A percentile compares a stretch with the other conserved stretches of the same genome.
These are phyloP conservation scores for Micrasema longulum DNA, from an alignment of 1,140 invertebrate species.

Conservation along the genomic window DNA sequence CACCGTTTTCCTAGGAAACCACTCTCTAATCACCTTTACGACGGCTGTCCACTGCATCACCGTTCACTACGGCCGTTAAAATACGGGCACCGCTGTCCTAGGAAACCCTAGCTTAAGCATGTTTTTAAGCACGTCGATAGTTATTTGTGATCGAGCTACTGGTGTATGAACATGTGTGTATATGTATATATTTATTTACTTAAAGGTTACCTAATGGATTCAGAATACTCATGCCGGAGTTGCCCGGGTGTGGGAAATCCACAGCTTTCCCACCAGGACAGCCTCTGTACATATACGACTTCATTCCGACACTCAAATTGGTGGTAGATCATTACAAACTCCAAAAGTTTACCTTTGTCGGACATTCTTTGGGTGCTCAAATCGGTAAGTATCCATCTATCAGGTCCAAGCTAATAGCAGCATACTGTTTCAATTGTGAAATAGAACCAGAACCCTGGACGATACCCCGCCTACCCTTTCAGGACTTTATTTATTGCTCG, in stretches of 20 bases:
- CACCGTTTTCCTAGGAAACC: no score
- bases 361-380: constrained; percentile 51
- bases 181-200: not conserved
- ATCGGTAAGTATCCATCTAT: constrained; percentile 41
- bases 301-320: constrained; percentile 35
- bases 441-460: not conserved
- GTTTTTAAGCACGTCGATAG: no score
- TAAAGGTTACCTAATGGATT: constrained; percentile 42
- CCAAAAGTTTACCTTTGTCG: constrained; percentile 44
- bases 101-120: no score
- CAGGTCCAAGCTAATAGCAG: not conserved
- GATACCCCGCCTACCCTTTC: not conserved
- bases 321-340: constrained; percentile 45
- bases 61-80: no score
- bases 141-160: no score
- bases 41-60: no score
- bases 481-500: not conserved
- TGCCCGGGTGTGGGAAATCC: constrained; percentile 48
- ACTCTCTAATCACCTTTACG: no score
- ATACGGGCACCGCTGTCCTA: no score
- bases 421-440: not conserved
- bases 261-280: constrained; percentile 35
- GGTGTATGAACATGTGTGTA: no score
- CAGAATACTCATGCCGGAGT: constrained; percentile 40
- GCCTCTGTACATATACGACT: constrained; percentile 38